Evolutionary conservation across 92 coral and sea anemone genomes (phyloP), one percentile per base, ranked within the genome.

Genomic region (Parazoanthus swiftii): DNA sequence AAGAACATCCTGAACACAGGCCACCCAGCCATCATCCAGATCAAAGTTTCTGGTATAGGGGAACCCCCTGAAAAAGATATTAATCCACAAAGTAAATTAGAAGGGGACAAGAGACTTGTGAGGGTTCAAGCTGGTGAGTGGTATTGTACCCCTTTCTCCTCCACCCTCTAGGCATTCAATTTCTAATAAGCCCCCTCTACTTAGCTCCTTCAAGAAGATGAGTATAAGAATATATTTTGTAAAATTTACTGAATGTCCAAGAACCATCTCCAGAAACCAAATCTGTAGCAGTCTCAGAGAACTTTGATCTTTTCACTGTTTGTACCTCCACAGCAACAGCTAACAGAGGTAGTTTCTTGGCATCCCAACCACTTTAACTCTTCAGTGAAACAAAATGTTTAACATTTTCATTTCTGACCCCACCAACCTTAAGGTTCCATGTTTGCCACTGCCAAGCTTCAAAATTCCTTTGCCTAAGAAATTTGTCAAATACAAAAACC

Each of bases 381-480:
- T 54, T 54, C 59, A 54, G 3, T 54, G 11, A 46, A 46, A 46
- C 51, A 6, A 6, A 54, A 15, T 14, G 18, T 3, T 54, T 18
- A 54, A 54, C 9, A 56, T 20, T 25, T 38, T 51, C 21, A 20
- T 70, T 20, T 29, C 33, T 29, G 33, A 29, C 33, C 10, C 8
- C 48, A 63, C 85, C 81, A 67, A 95, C 99, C 99, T 97, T 15
- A 95, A 63, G 15, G 99, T 93, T 7, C 95, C 94, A 70, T 72
- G 86, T 82, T 90, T 95, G 72, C 99, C 99, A 89, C 95, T 93
- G 20, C 99, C 99, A 85, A 97, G 71, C 82, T 97, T 97, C 44
- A 91, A 84, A 90, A 97, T 88, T 26, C 98, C 95, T 78, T 94
- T 91, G 48, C 92, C 92, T 75, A 85, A 54, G 37, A 88, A 77